Base-by-base conservation (phyloP, 1,140 invertebrate genomes). In the Trypoxylus dichotomus region DNA sequence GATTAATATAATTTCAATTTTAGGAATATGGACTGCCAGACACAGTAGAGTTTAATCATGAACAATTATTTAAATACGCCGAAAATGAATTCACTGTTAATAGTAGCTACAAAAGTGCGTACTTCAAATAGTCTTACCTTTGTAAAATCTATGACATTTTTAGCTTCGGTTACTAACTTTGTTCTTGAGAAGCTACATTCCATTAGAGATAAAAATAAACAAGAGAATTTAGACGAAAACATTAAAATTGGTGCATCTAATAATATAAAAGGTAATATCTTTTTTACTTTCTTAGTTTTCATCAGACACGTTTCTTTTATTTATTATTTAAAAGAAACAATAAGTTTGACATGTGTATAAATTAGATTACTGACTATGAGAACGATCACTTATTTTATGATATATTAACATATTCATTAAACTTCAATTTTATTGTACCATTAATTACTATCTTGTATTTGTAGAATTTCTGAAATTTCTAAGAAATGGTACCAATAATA, bases 21-120 rank as follows among this genome's bases (percentile, higher is more conserved):
- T 74, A 74, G 72, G 72, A 74, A 15, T 42, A 41, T 74, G 72
- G 72, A n/a, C 21, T 32, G 2, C 72, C 72, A 24, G 72, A 74
- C 19, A 74, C 29, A 3, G n/a, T 29, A 37, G 19, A 74, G 10
- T 43, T n/a, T 15, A 42, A 21, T 21, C 19, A 10, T 2, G 72
- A 42, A 21, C 27, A 74, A 43, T 19, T 74, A 21, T 1, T 74
- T 37, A 15, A n/a, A 15, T 74, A 43, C 15, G 72, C 72, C n/a
- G 29, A 71, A 71, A 32, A 71, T 24, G 63, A 32, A 71, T 71
- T 71, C 27, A 71, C n/a, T 10, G 1, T 6, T 19, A 54, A 54
- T n/a, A 54, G 6, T 15, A 19, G 6, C 47, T 19, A n/a, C 19
- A 54, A 54, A 54, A n/a, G 47, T 54, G 19, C 15, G 47, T 54